Evolutionary conservation across 2,113 vertebrate genomes (phyloP), one percentile per base, ranked within the genome.

Genomic region (Gavia stellata): DNA sequence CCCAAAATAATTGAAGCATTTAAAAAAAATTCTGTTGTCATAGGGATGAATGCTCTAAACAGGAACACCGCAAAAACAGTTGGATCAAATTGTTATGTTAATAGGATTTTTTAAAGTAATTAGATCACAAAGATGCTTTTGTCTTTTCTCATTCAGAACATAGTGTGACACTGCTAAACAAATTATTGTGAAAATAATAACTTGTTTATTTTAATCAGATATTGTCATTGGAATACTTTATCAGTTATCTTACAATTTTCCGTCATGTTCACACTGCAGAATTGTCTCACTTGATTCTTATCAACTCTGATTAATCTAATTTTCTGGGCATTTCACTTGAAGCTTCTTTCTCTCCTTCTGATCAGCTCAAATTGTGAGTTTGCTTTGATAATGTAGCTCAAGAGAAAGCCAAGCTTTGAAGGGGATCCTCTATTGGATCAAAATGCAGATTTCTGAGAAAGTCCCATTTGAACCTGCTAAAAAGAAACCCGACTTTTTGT

Each of bases 181-280:
- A 98, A 97, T 98, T 86, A 96, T 97, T 96, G 96, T 90, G 94
- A 94, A 97, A 96, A 96, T 96, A 97, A 97, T 91, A 98, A 96
- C 92, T 95, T 98, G 96, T 96, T 97, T 97, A 95, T 94, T 97
- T 97, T 97, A 96, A 97, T 98, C 90, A 97, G 95, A 92, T 96
- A 86, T 90, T 97, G 91, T 96, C 88, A 67, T 31, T 67, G 91
- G 49, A 96, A 86, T 97, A 33, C 94, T 68, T 94, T 91, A 86
- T 96, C 87, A 65, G 91, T 38, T 90, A 75, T 94, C 73, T 65
- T 93, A 79, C 91, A 78, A 78, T 94, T 88, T 94, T 74, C 91
- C 50, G 73, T 85, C 7, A 1, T 86, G 92, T 95, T 91, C 75
- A 38, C 61, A 11, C 88, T 85, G 78, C 67, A 88, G 77, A 89